Evolutionary conservation across 2,888 invertebrate genomes (phyloP), one percentile per base, ranked within the genome.

Genomic region (Venusia cambrica): DNA sequence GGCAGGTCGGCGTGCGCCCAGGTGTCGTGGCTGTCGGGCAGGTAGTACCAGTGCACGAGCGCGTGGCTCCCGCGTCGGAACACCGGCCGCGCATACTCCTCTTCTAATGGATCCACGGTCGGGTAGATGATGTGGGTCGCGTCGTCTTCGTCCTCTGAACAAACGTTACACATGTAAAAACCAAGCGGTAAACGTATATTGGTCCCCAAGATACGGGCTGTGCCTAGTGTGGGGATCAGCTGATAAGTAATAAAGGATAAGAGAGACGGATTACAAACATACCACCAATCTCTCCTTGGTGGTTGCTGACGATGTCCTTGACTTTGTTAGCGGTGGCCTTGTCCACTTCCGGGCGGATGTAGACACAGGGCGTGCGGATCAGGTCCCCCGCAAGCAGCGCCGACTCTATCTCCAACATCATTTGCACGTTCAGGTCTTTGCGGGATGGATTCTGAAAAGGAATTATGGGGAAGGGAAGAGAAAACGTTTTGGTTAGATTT

Each of bases 31-130:
- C 95, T 95, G 80, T 98, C 98, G 1, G 98, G 98, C 64, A 96
- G 92, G 73, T 97, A 97, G 87, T 97, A 97, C 97, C 97, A 98
- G 76, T 98, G 98, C 60, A 98, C 89, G 68, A 98, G 90, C 10
- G 94, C 92, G 77, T 92, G 90, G 65, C 91, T 91, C 26, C 95
- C 96, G 39, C 96, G 90, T 56, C 93, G 92, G 71, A 95, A 90
- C 40, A 93, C 93, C 0, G 97, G 96, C 30, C 98, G 88, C 0
- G 97, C 96, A 88, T 94, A 97, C 75, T 97, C 97, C 66, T 97
- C 97, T 50, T 95, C 95, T 40, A 94, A 76, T 0, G 96, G 95
- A 75, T 97, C 96, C 24, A 92, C 92, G 1, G 92, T 89, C 1
- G 97, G 95, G 80, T 94, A 95, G 18, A 98, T 91, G 43, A 98